These are phyloP conservation scores for Chelonus insularis DNA, from an alignment of 1,140 invertebrate species.

Conservation along the genomic window DNA sequence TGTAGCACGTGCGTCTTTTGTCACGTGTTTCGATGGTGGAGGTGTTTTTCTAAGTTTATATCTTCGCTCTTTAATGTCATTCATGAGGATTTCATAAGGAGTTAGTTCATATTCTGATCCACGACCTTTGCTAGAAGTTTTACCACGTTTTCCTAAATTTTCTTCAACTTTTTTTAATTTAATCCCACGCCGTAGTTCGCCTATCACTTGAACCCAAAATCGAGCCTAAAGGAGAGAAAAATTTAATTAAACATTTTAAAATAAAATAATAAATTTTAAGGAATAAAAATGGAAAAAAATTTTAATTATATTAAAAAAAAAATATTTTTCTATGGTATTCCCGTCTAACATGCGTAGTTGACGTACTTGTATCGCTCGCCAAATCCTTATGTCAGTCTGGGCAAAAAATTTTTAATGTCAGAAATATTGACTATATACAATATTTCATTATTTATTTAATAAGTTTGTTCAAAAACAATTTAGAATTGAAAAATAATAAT, in stretches of 20 bases:
- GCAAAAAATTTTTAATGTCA: slow-evolving; percentile 35
- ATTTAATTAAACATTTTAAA: not conserved
- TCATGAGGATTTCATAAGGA: slow-evolving; percentile 97
- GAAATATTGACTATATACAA: no score
- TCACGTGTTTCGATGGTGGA: slow-evolving; percentile 70
- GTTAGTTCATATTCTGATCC: slow-evolving; percentile 89
- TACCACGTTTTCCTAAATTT: slow-evolving; percentile 57
- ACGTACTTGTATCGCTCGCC: slow-evolving; percentile 77
- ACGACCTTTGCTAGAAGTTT: slow-evolving; percentile 40
- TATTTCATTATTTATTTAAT: no score
- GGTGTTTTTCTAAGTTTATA: slow-evolving; percentile 77
- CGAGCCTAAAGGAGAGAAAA: slow-evolving; percentile 70
- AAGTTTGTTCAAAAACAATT: not conserved
- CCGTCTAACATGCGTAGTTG: slow-evolving; percentile 27
- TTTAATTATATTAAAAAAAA: not conserved
- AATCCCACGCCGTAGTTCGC: slow-evolving; percentile 80
- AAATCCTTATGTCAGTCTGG: slow-evolving; percentile 73
- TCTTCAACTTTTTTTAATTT: slow-evolving; percentile 87
- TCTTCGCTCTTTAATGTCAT: slow-evolving; percentile 87
- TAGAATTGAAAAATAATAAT: not conserved
- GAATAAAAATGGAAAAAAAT: not conserved
- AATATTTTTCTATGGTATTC: no score
- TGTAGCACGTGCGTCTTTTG: slow-evolving; percentile 92
- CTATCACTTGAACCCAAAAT: slow-evolving; percentile 96
- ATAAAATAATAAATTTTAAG: not conserved